Percentiles rank a stretch among this genome's conserved stretches.
phyloP scores from a whole-genome alignment of 2,113 vertebrate species.

The Furnarius figulus region DNA sequence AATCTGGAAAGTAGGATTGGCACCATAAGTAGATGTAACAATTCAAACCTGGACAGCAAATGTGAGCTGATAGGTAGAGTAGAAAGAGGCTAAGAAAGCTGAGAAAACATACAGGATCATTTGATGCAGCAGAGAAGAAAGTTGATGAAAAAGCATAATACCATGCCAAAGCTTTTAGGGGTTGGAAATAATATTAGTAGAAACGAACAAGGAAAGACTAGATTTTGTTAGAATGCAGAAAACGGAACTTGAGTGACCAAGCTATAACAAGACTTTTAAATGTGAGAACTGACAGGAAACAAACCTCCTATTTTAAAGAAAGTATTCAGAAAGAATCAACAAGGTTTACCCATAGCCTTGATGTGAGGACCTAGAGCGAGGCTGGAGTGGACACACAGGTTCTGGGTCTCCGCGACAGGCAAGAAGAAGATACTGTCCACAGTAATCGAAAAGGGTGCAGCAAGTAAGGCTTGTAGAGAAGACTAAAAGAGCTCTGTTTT shows the following conservation, averaged over 20 bases:
- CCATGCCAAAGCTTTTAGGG: background rate
- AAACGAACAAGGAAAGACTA: background rate
- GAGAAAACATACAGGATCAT: background rate
- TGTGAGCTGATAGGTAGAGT: background rate
- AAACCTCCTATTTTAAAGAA: background rate
- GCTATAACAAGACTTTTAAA: background rate
- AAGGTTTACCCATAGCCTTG: constrained; percentile 46
- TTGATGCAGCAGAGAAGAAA: background rate
- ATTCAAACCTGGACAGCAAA: background rate
- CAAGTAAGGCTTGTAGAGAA: constrained; percentile 31
- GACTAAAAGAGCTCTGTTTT: constrained; percentile 44
- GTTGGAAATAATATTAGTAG: background rate
- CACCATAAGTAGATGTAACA: background rate
- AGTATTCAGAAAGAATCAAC: constrained; percentile 23
- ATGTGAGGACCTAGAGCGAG: constrained; percentile 8
- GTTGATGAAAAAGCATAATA: background rate
- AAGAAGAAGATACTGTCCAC: constrained; percentile 31
- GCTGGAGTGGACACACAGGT: constrained; percentile 33
- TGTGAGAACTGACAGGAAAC: background rate
- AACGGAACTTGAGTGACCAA: background rate
- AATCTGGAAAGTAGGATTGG: background rate
- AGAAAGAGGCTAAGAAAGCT: background rate
- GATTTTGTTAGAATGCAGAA: background rate
- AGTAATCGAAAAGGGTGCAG: constrained; percentile 20
- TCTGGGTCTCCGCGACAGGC: background rate